phyloP scores from a whole-genome alignment of 2,113 vertebrate genomes.

The Tiliqua scincoides region DNA sequence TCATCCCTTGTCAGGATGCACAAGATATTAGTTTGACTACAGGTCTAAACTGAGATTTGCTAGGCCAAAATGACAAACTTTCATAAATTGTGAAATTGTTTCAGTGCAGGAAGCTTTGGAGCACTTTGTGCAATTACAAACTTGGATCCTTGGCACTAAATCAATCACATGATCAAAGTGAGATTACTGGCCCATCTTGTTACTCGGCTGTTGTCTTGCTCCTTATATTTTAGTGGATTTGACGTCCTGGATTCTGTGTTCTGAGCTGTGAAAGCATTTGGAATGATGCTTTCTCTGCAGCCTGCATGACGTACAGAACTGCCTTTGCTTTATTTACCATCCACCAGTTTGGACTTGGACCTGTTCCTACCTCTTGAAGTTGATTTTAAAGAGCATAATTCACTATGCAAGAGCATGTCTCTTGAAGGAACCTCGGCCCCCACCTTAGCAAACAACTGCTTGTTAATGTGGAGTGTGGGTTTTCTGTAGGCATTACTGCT shows the following conservation, averaged over 20 bases:
- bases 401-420: not conserved
- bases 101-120: not conserved
- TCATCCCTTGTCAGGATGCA: constrained; percentile 6
- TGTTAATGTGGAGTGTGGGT: not conserved
- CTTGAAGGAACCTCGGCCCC: not conserved
- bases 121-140: too few species aligned
- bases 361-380: not conserved
- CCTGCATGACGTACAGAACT: not conserved
- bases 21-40: not conserved
- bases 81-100: not conserved
- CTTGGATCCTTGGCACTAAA: too few species aligned
- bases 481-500: not conserved
- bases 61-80: not conserved
- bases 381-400: not conserved
- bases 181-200: not conserved
- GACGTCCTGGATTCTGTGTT: not conserved
- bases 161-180: too few species aligned
- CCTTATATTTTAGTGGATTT: not conserved
- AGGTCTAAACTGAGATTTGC: not conserved
- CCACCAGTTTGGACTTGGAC: not conserved
- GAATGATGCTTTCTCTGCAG: not conserved
- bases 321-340: not conserved
- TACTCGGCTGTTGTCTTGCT: not conserved
- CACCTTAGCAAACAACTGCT: not conserved
- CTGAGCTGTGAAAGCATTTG: not conserved